Evolutionary conservation across 2,888 invertebrate genomes (phyloP).

Genomic region (Leptinotarsa juncta): DNA sequence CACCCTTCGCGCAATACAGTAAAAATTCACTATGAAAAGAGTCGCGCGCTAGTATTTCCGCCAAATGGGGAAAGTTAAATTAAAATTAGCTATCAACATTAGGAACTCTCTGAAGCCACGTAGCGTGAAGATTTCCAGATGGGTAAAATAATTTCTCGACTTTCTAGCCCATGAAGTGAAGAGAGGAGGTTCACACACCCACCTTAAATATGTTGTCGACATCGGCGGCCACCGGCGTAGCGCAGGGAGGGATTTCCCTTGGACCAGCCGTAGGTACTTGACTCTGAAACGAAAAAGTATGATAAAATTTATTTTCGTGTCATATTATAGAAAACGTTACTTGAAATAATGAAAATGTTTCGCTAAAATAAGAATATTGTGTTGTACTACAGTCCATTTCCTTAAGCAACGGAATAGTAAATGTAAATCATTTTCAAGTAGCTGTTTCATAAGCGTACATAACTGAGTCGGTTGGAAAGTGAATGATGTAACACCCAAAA

Average conservation of each 20-base stretch:
- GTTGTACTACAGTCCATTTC: too few relatives aligned
- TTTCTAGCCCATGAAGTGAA: background rate
- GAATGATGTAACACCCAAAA: too few relatives aligned
- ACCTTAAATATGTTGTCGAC: constrained; percentile 79
- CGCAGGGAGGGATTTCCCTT: constrained; percentile 64
- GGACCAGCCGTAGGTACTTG: constrained; percentile 63
- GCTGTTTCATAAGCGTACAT: too few relatives aligned
- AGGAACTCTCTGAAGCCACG: background rate
- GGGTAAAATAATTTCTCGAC: constrained; percentile 6
- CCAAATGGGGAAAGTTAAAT: constrained; percentile 11
- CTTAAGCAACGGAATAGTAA: too few relatives aligned
- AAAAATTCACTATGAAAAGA: background rate
- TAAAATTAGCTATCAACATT: constrained; percentile 4
- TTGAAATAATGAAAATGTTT: too few relatives aligned
- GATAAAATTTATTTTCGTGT: too few relatives aligned
- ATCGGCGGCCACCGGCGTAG: constrained; percentile 62
- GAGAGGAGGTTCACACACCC: constrained; percentile 47
- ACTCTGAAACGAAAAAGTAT: constrained; percentile 57
- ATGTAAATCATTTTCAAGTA: too few relatives aligned
- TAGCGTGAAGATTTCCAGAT: constrained; percentile 9
- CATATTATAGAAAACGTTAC: too few relatives aligned
- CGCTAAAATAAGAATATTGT: too few relatives aligned
- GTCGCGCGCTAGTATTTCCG: background rate
- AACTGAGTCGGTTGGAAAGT: too few relatives aligned
- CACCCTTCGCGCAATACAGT: background rate